Percentiles rank a stretch among this genome's conserved stretches.
Conservation (phyloP, 2,888 invertebrate genomes). For the Odontocerum albicorne region DNA sequence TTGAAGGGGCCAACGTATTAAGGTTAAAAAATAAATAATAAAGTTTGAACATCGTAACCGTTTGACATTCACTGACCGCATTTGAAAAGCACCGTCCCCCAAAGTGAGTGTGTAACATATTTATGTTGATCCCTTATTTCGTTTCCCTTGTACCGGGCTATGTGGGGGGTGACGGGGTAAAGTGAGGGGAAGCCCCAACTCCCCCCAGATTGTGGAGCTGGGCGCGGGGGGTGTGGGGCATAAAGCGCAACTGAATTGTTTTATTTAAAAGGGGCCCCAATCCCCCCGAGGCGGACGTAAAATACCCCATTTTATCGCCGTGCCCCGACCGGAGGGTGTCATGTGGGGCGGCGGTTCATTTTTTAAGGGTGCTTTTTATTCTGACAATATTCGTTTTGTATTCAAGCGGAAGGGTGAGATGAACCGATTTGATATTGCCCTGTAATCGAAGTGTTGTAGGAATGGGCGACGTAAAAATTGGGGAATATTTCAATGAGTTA, state of each 20-base stretch:
- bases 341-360: slow-evolving; percentile 9
- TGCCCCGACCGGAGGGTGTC: slow-evolving; percentile 8
- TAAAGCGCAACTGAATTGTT: slow-evolving; percentile 37
- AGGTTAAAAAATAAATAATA: not conserved
- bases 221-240: slow-evolving; percentile 19
- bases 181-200: slow-evolving; percentile 20
- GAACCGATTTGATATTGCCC: no score
- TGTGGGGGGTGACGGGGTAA: slow-evolving; percentile 12
- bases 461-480: no score
- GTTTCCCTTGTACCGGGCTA: slow-evolving; percentile 13
- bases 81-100: slow-evolving; percentile 9
- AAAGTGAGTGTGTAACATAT: slow-evolving; percentile 28
- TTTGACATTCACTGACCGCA: slow-evolving; percentile 3
- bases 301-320: slow-evolving; percentile 34
- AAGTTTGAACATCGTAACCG: not conserved
- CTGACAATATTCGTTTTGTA: no score
- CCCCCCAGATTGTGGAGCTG: no score
- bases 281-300: slow-evolving; percentile 33
- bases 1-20: no score
- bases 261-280: slow-evolving; percentile 32
- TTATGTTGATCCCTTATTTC: slow-evolving; percentile 29
- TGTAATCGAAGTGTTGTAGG: no score
- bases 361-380: slow-evolving; percentile 21
- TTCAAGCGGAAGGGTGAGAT: no score
- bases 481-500: no score